Base-by-base conservation (phyloP, 92 coral and sea anemone genomes). In the Parazoanthus darwini region DNA sequence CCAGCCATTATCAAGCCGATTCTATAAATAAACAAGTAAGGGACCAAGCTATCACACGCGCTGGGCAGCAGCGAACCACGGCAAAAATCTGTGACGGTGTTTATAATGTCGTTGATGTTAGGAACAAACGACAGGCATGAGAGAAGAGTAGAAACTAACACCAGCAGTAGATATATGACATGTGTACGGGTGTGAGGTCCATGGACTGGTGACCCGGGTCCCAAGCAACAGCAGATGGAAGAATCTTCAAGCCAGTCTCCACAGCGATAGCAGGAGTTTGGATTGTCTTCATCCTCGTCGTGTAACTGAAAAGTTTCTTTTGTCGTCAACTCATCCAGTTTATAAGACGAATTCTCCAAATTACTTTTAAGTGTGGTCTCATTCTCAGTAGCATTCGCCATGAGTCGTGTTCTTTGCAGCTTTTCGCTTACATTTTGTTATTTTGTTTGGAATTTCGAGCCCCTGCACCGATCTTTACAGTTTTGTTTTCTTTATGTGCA, bases 111-210 rank as follows among this genome's bases (percentile, higher is more conserved):
- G 33, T 73, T 84, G 56, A 84, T 71, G 48, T 84, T 36, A 46
- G 79, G 87, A 11, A 29, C 79, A 46, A 68, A 84, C 22, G 79
- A 72, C 8, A 84, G 42, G 44, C 87, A 71, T 25, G 87, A 84
- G 42, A 84, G 48, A 20, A 84, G 29, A 14, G 59, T 84, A 36
- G 56, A 46, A 44, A 79, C 86, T n/a, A 89, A 58, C 10, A 92
- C 35, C n/a, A 93, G 51, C 4, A 83, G 23, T 3, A 94, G 86
- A 76, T 93, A 91, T 29, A 86, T 74, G 20, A 88, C 38, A 46
- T 94, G 98, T 48, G 93, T 88, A 7, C 77, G 90, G 33, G 90
- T 86, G 42, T 93, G 91, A 39, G 79, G 56, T 6, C 88, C 92
- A n/a, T 82, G 20, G 56, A 37, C 77, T 22, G 95, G 86, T 22